These are phyloP conservation scores for Acrocephalus scirpaceus DNA, from an alignment of 2,797 vertebrate genomes.

Conservation along the genomic window DNA sequence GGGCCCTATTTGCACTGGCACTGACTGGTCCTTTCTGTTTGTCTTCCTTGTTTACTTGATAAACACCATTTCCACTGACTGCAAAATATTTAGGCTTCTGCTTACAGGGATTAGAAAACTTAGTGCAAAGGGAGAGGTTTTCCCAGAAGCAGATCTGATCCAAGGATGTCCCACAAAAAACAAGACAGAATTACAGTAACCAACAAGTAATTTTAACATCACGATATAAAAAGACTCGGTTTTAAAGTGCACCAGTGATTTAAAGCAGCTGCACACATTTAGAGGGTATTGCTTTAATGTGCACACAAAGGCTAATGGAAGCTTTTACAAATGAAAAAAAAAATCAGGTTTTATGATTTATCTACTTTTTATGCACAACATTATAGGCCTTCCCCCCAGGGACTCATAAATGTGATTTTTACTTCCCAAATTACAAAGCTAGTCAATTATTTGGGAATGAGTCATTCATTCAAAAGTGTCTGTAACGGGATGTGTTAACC, in stretches of 20 bases:
- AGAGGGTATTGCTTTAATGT: conserved; percentile 59
- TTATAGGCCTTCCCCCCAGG: conserved; percentile 73
- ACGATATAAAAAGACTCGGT: conserved; percentile 70
- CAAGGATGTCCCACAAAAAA: conserved; percentile 62
- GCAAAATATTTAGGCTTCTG: conserved; percentile 17
- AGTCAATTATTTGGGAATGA: conserved; percentile 80
- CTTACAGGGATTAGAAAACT: conserved; percentile 50
- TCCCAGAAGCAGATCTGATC: conserved; percentile 59
- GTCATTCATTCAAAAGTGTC: conserved; percentile 79
- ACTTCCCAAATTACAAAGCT: conserved; percentile 81
- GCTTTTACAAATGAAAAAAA: conserved; percentile 75
- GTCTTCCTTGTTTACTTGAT: conserved; percentile 36
- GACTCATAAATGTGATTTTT: conserved; percentile 82
- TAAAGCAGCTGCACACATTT: conserved; percentile 71
- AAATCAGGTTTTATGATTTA: conserved; percentile 79
- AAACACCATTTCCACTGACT: conserved; percentile 21
- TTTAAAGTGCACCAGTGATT: conserved; percentile 64
- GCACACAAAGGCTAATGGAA: conserved; percentile 74
- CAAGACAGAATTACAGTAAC: conserved; percentile 73
- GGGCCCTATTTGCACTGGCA: conserved; percentile 50
- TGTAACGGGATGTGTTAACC: conserved; percentile 80
- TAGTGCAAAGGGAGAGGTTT: conserved; percentile 40
- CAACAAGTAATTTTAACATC: conserved; percentile 77
- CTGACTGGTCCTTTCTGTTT: conserved; percentile 26
- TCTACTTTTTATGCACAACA: conserved; percentile 79